These are phyloP conservation scores for Trinectes maculatus DNA, from an alignment of 2,113 vertebrate species.

Conservation along the genomic window DNA sequence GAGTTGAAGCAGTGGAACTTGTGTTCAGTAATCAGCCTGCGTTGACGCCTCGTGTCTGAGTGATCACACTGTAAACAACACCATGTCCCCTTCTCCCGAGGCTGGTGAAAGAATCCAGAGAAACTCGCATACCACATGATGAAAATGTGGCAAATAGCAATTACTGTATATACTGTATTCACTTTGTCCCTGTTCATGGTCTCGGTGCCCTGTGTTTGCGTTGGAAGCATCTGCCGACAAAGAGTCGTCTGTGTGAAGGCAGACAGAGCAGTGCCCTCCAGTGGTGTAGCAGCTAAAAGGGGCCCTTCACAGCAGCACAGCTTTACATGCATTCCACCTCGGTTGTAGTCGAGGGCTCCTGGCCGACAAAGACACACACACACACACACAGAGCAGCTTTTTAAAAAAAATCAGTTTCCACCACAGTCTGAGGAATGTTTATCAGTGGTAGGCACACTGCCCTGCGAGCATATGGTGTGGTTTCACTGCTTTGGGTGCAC, in stretches of 20 bases:
- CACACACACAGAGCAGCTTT: slow-evolving; percentile 68
- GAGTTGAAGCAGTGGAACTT: not conserved
- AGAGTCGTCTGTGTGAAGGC: slow-evolving; percentile 57
- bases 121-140: slow-evolving; percentile 6
- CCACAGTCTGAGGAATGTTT: slow-evolving; percentile 81
- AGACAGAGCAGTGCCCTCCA: slow-evolving; percentile 81
- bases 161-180: not conserved
- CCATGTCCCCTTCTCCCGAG: not conserved
- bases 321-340: slow-evolving; percentile 60
- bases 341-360: slow-evolving; percentile 53
- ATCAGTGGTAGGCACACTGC: slow-evolving; percentile 76
- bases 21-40: not conserved
- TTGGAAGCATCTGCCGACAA: slow-evolving; percentile 56
- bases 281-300: slow-evolving; percentile 67
- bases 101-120: not conserved
- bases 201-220: slow-evolving; percentile 19
- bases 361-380: slow-evolving; percentile 76
- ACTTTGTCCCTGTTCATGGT: slow-evolving; percentile 29
- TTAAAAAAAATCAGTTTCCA: slow-evolving; percentile 63
- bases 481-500: slow-evolving; percentile 69
- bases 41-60: not conserved
- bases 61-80: not conserved
- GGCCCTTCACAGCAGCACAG: slow-evolving; percentile 34
- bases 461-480: slow-evolving; percentile 77
- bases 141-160: slow-evolving; percentile 18